These are phyloP conservation scores for Erpetoichthys calabaricus DNA, from an alignment of 2,797 vertebrate genomes.

Conservation along the genomic window DNA sequence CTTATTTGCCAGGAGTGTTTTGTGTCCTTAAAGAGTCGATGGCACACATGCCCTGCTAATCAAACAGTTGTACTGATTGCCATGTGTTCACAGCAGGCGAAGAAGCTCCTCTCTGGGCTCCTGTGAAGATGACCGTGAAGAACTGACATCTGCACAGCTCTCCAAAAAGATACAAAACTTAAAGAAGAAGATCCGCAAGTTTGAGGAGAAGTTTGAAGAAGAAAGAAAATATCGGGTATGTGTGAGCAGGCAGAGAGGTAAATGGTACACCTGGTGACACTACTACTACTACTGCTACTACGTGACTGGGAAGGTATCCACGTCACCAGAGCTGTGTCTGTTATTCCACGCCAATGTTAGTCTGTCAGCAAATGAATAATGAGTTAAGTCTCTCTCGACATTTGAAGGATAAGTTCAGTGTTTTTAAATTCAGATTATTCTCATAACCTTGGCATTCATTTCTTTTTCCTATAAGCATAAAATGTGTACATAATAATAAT, in stretches of 20 bases:
- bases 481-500: too few species aligned
- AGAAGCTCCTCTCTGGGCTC: slow-evolving; percentile 86
- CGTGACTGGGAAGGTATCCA: neutral
- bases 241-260: neutral
- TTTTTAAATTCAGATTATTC: too few species aligned
- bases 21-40: neutral
- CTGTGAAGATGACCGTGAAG: slow-evolving; percentile 73
- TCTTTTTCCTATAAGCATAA: too few species aligned
- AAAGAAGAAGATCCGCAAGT: slow-evolving; percentile 90
- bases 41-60: neutral
- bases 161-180: slow-evolving; percentile 83
- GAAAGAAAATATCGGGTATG: slow-evolving; percentile 87
- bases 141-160: slow-evolving; percentile 78
- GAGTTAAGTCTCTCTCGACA: too few species aligned
- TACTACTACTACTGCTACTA: neutral
- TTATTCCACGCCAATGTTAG: too few species aligned
- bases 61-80: neutral
- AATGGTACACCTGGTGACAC: too few species aligned
- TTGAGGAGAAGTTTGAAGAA: slow-evolving; percentile 87
- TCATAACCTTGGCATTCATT: too few species aligned
- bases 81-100: slow-evolving; percentile 48
- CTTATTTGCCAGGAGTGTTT: too few species aligned
- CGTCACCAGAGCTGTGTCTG: neutral
- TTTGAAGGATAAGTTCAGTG: too few species aligned
- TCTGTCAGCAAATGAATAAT: too few species aligned